phyloP scores from a whole-genome alignment of 2,888 invertebrate species.

The Ophonus ardosiacus region DNA sequence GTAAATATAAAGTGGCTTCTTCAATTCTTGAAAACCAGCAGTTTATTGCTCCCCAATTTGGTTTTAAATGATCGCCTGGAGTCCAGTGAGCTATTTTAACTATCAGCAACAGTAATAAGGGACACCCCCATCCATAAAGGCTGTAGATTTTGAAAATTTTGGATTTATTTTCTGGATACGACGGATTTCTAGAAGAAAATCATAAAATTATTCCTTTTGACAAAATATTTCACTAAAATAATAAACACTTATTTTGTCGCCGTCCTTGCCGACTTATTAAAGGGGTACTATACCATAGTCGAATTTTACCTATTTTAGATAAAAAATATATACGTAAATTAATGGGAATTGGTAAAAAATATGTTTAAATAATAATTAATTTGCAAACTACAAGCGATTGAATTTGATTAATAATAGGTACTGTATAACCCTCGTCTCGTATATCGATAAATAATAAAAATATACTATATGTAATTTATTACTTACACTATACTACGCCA shows the following conservation, averaged over 20 bases:
- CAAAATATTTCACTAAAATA: too few species aligned
- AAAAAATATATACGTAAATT: too few species aligned
- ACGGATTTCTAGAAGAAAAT: not conserved
- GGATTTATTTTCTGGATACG: not conserved
- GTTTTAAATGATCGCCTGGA: conserved; percentile 77
- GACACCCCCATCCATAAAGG: conserved; percentile 78
- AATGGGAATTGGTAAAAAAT: too few species aligned
- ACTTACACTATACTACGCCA: conserved; percentile 80
- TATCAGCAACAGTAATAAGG: conserved; percentile 76
- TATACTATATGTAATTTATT: conserved; percentile 9
- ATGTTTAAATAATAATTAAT: too few species aligned
- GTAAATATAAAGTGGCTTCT: not conserved
- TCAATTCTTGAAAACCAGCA: conserved; percentile 78
- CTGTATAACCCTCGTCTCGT: too few species aligned
- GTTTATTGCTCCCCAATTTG: conserved; percentile 78
- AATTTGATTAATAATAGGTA: too few species aligned
- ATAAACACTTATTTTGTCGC: too few species aligned
- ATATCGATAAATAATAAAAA: too few species aligned
- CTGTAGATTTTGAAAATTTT: conserved; percentile 75
- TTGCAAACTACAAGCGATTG: too few species aligned
- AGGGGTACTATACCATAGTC: too few species aligned
- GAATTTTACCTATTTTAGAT: too few species aligned
- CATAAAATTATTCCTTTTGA: not conserved
- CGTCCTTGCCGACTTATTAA: too few species aligned
- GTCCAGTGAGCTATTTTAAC: conserved; percentile 76